Conservation (phyloP, 2,888 invertebrate species). For the Tinea semifulvella region DNA sequence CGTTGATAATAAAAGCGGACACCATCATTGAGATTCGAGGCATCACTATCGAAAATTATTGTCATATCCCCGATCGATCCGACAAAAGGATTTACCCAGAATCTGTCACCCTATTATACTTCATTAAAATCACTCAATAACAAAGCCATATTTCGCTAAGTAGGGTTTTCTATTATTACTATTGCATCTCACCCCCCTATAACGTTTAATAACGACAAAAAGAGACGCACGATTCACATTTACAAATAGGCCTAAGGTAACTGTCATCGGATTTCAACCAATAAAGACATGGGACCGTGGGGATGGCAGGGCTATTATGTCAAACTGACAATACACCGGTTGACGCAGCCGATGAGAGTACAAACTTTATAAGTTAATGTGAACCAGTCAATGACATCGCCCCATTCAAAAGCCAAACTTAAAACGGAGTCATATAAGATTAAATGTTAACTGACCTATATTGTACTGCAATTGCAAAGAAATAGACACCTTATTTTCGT, state of each 20-base stretch:
- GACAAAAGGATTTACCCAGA: slow-evolving; percentile 12
- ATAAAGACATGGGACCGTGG: slow-evolving; percentile 52
- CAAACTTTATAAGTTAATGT: slow-evolving; percentile 60
- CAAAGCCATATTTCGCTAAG: slow-evolving; percentile 47
- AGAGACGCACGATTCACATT: slow-evolving; percentile 30
- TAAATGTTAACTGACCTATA: slow-evolving; percentile 6
- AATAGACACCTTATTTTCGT: not conserved
- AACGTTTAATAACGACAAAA: slow-evolving; percentile 4
- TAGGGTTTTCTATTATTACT: slow-evolving; percentile 38
- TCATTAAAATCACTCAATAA: slow-evolving; percentile 56
- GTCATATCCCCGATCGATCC: not conserved
- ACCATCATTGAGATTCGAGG: no score
- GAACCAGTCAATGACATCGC: slow-evolving; percentile 17
- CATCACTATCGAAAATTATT: slow-evolving; percentile 1
- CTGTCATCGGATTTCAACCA: slow-evolving; percentile 60
- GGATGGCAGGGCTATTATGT: slow-evolving; percentile 63
- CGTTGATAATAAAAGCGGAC: no score
- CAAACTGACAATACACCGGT: slow-evolving; percentile 64
- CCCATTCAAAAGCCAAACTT: slow-evolving; percentile 1
- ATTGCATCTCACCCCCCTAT: slow-evolving; percentile 11
- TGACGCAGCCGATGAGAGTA: slow-evolving; percentile 60
- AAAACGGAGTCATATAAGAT: not conserved
- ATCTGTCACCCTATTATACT: slow-evolving; percentile 44
- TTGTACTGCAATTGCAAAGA: not conserved
- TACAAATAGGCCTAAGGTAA: slow-evolving; percentile 40